A percentile compares a stretch with the other conserved stretches of the same genome.
Evolutionary conservation across 2,888 invertebrate species (phyloP).

Genomic region (Erannis defoliaria): DNA sequence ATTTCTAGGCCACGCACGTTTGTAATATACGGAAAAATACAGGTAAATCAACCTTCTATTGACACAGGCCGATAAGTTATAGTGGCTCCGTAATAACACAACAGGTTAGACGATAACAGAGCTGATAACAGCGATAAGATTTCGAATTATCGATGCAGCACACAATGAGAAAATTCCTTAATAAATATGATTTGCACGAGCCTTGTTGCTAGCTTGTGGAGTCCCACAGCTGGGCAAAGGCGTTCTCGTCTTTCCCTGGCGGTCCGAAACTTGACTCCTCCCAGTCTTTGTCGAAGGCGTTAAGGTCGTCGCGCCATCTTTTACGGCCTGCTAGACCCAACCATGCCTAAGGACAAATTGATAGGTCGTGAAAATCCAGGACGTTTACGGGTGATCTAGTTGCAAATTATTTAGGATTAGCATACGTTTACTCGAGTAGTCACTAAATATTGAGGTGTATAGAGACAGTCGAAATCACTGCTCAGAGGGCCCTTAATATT

Average conservation of each 20-base stretch:
- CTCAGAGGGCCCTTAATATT: background rate
- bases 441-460: background rate
- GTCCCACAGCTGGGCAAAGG: no score
- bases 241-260: no score
- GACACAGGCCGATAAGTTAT: slow-evolving; percentile 34
- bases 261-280: no score
- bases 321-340: no score
- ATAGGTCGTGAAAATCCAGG: background rate
- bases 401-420: no score
- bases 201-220: slow-evolving; percentile 18
- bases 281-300: no score
- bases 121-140: slow-evolving; percentile 38
- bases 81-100: slow-evolving; percentile 36
- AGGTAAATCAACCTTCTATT: slow-evolving; percentile 36
- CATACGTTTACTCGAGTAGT: background rate
- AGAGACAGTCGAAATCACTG: background rate
- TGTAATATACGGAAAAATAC: slow-evolving; percentile 20
- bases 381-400: background rate
- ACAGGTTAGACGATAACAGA: slow-evolving; percentile 39
- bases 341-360: no score
- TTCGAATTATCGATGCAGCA: slow-evolving; percentile 39
- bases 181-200: slow-evolving; percentile 28
- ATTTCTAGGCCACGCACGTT: slow-evolving; percentile 1
- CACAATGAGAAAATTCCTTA: slow-evolving; percentile 32
- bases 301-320: no score